Evolutionary conservation across 2,888 invertebrate species (phyloP).

Genomic region (Lamproptera curius): DNA sequence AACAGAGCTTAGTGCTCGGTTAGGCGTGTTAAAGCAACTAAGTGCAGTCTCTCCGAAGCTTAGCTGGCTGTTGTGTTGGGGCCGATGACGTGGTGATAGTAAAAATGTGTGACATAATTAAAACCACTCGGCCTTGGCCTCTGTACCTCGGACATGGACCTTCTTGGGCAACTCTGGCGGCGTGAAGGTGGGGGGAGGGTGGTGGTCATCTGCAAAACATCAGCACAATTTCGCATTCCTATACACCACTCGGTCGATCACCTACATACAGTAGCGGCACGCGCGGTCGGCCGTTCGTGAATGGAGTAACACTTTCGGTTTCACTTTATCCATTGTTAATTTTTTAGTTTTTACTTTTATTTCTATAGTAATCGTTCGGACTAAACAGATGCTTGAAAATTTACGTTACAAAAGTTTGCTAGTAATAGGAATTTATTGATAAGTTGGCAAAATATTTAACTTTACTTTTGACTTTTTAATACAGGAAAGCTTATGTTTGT

Average conservation of each 20-base stretch:
- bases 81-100: conserved; percentile 56
- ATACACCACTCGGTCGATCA: conserved; percentile 68
- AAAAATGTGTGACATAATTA: conserved; percentile 43
- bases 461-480: too few relatives aligned
- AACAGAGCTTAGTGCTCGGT: conserved; percentile 57
- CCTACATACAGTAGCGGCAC: conserved; percentile 62
- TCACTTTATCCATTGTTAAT: conserved; percentile 42
- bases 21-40: conserved; percentile 75
- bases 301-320: conserved; percentile 37
- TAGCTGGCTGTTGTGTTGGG: conserved; percentile 59
- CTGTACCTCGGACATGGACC: conserved; percentile 96
- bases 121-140: conserved; percentile 70
- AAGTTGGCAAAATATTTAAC: too few relatives aligned
- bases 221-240: conserved; percentile 81
- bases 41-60: conserved; percentile 69
- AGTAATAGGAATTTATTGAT: too few relatives aligned
- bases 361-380: too few relatives aligned
- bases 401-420: too few relatives aligned
- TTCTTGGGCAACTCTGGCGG: conserved; percentile 99
- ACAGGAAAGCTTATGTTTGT: too few relatives aligned
- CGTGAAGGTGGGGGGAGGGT: conserved; percentile 98
- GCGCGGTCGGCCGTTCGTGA: too few relatives aligned
- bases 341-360: too few relatives aligned
- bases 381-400: too few relatives aligned
- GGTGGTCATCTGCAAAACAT: conserved; percentile 97